These are phyloP conservation scores for Poeciliopsis prolifica DNA, from an alignment of 2,113 vertebrate species.

Conservation along the genomic window DNA sequence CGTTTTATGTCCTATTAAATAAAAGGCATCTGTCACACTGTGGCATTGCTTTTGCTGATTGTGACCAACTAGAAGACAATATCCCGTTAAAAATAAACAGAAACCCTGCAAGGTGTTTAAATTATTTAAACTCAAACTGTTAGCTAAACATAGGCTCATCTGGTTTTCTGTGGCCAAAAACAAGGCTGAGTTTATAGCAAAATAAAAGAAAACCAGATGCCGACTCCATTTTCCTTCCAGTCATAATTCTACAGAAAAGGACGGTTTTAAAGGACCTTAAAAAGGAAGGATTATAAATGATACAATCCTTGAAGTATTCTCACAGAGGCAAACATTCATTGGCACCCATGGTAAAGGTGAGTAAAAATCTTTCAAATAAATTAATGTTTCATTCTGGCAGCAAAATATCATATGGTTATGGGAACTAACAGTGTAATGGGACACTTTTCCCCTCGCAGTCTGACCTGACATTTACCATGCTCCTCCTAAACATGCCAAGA, in stretches of 20 bases:
- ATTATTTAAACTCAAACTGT: neutral
- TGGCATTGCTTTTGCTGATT: neutral
- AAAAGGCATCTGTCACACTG: neutral
- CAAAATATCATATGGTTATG: neutral
- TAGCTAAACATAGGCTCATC: neutral
- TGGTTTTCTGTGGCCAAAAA: no score
- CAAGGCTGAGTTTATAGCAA: neutral
- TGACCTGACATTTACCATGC: no score
- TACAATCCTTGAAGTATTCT: neutral
- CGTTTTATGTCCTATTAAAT: neutral
- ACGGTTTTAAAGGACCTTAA: constrained; percentile 28
- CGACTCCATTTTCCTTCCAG: neutral
- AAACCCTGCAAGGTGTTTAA: neutral
- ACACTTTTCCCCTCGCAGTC: no score
- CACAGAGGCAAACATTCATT: neutral
- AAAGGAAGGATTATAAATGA: constrained; percentile 38
- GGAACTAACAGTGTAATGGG: no score
- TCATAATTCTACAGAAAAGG: constrained; percentile 13
- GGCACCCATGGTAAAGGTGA: neutral
- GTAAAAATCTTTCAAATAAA: neutral
- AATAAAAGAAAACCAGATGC: neutral
- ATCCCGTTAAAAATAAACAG: neutral
- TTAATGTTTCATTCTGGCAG: neutral
- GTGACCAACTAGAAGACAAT: neutral
- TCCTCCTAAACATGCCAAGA: no score